Base-by-base conservation (phyloP, 2,888 invertebrate genomes). In the Anthoptus insignis region DNA sequence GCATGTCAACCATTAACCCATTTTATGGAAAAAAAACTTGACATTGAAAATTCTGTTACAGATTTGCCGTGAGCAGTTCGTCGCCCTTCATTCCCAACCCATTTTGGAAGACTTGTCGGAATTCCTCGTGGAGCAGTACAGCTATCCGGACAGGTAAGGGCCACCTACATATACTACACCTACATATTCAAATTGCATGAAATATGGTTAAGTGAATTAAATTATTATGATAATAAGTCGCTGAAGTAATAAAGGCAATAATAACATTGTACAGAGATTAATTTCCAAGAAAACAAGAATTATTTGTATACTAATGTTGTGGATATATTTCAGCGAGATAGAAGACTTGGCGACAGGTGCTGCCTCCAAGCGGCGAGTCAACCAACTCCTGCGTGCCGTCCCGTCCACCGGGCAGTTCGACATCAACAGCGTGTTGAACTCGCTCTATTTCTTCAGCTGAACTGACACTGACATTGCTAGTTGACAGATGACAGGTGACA, bases 1-100 rank as follows among this genome's bases (percentile, higher is more conserved):
- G n/a, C n/a, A n/a, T n/a, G n/a, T n/a, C n/a, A n/a, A n/a, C n/a
- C n/a, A n/a, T n/a, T n/a, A n/a, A n/a, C n/a, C n/a, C n/a, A n/a
- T n/a, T n/a, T n/a, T n/a, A n/a, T n/a, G n/a, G n/a, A n/a, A n/a
- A n/a, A n/a, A n/a, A n/a, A n/a, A n/a, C n/a, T n/a, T n/a, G n/a
- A n/a, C n/a, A n/a, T n/a, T n/a, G n/a, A n/a, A n/a, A n/a, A 9
- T 27, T 39, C 5, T 27, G 24, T 89, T 90, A 19, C 87, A 98
- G 97, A 96, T 99, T 69, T 99, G 99, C 78, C 95, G 99, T n/a
- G 97, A 99, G 82, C 99, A 99, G 86, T 99, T 99, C 91, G 98
- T 99, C n/a, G 96, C 97, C 0, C 94, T 99, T 9, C 99, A 99
- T 89, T 97, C 97, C 27, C 95, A 98, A 82, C 98, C 99, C 0